Percentiles rank a stretch among this genome's conserved stretches.
Conservation (phyloP, 2,888 invertebrate genomes). For the Dynastes maya region DNA sequence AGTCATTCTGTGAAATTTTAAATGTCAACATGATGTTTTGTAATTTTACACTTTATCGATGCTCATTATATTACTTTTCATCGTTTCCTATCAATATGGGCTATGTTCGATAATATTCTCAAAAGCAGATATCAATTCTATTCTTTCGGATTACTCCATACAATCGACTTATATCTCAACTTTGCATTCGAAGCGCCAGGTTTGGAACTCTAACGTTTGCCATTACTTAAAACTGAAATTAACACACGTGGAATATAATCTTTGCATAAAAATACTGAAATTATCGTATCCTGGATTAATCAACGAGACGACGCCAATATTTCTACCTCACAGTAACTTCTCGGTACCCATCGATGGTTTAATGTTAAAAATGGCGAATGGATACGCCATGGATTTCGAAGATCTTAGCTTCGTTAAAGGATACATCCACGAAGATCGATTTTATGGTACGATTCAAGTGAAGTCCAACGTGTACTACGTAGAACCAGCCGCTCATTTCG, state of each 20-base stretch:
- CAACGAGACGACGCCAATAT: constrained; percentile 43
- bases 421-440: constrained; percentile 57
- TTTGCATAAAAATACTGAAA: constrained; percentile 43
- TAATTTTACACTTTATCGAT: constrained; percentile 8
- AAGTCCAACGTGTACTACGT: constrained; percentile 57
- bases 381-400: constrained; percentile 43
- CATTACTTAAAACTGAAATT: constrained; percentile 44
- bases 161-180: constrained; percentile 47
- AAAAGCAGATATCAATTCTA: constrained; percentile 36
- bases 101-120: constrained; percentile 28
- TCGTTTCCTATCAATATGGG: neutral
- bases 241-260: constrained; percentile 3
- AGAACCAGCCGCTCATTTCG: constrained; percentile 55
- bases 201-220: constrained; percentile 17
- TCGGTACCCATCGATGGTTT: constrained; percentile 31
- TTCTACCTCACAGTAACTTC: constrained; percentile 32
- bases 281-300: constrained; percentile 41
- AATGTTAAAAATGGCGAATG: constrained; percentile 40
- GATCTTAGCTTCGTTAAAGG: constrained; percentile 58
- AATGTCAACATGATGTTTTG: constrained; percentile 12
- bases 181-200: constrained; percentile 7
- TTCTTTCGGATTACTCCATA: constrained; percentile 35
- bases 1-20: neutral
- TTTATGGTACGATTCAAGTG: constrained; percentile 60
- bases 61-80: constrained; percentile 13